phyloP scores from a whole-genome alignment of 2,113 vertebrate species.

The Anolis sagrei region DNA sequence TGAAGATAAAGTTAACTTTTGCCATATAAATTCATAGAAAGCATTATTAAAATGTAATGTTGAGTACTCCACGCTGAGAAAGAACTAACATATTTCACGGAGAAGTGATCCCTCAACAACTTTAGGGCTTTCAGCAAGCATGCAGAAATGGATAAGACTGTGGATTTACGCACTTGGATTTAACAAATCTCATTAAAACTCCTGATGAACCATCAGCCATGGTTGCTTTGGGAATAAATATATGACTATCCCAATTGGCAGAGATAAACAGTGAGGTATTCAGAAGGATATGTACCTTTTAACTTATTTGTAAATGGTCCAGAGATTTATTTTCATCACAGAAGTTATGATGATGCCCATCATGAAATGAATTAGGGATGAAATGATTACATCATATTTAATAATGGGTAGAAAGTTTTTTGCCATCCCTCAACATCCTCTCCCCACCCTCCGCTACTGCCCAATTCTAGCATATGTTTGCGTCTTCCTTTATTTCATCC shows the following conservation, averaged over 20 bases:
- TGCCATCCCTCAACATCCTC: not conserved
- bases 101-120: not conserved
- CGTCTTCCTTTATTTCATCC: slow-evolving; percentile 36
- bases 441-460: not conserved
- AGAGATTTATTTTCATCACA: not conserved
- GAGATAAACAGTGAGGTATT: not conserved
- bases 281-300: not conserved
- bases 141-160: not conserved
- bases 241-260: not conserved
- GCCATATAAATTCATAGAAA: not conserved
- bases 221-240: not conserved
- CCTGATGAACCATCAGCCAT: not conserved
- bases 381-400: not conserved
- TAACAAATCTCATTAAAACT: not conserved
- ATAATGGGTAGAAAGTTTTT: not conserved
- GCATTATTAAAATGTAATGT: not conserved
- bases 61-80: not conserved
- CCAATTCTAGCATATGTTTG: not conserved
- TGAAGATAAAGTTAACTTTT: not conserved
- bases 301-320: not conserved
- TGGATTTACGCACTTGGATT: not conserved
- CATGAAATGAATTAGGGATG: slow-evolving; percentile 8
- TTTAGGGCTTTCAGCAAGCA: not conserved
- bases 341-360: not conserved
- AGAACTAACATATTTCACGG: not conserved